Percentiles rank a stretch among this genome's conserved stretches.
Evolutionary conservation across 2,888 invertebrate genomes (phyloP).

Genomic region (Phanerotoma sp.): DNA sequence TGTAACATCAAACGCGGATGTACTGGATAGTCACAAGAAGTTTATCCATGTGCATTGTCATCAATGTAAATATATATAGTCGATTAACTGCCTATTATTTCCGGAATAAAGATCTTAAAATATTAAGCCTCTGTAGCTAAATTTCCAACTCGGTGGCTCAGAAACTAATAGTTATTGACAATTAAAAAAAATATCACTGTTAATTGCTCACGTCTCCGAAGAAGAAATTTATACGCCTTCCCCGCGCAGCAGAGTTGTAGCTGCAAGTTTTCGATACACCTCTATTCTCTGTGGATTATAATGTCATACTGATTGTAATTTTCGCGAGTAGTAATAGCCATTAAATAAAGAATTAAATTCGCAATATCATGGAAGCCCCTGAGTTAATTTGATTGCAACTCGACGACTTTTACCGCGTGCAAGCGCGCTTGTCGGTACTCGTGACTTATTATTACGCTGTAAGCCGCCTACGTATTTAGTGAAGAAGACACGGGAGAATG

Average conservation of each 20-base stretch:
- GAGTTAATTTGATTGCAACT: slow-evolving; percentile 40
- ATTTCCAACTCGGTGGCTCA: slow-evolving; percentile 17
- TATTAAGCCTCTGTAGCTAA: background rate
- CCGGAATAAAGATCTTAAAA: slow-evolving; percentile 21
- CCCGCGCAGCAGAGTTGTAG: no score
- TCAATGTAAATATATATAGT: slow-evolving; percentile 12
- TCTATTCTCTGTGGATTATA: background rate
- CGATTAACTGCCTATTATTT: slow-evolving; percentile 22
- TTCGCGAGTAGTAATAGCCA: background rate
- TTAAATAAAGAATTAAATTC: slow-evolving; percentile 6
- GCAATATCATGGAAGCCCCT: background rate
- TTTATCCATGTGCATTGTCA: slow-evolving; percentile 10
- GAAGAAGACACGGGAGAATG: slow-evolving; percentile 31
- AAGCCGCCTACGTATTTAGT: slow-evolving; percentile 38
- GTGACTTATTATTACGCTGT: slow-evolving; percentile 41
- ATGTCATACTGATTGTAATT: background rate
- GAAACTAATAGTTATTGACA: slow-evolving; percentile 12
- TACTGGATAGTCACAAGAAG: background rate
- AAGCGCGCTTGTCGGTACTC: slow-evolving; percentile 25
- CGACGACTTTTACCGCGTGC: slow-evolving; percentile 21
- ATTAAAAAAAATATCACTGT: slow-evolving; percentile 11
- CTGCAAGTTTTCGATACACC: background rate
- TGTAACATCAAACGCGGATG: slow-evolving; percentile 16
- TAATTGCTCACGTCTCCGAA: slow-evolving; percentile 13
- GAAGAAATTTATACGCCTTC: slow-evolving; percentile 1